Percentiles rank a stretch among this genome's conserved stretches.
These are phyloP conservation scores for Poeciliopsis infans DNA, from an alignment of 2,797 vertebrate species.

Conservation along the genomic window DNA sequence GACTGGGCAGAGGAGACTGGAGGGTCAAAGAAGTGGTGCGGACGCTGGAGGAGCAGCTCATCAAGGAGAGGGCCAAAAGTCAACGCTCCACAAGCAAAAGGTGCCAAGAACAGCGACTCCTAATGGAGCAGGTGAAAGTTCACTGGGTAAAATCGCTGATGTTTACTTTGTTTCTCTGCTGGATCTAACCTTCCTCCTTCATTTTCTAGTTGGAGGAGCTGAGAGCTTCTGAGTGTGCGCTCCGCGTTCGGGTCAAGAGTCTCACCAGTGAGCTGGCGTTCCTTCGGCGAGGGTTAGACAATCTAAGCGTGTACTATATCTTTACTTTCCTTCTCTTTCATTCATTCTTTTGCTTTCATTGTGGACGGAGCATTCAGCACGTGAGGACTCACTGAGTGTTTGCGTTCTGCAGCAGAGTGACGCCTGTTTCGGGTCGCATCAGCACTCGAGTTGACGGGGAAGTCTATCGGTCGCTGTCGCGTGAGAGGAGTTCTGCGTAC, in stretches of 20 bases:
- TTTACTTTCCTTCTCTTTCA: constrained; percentile 51
- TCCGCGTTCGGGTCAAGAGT: constrained; percentile 86
- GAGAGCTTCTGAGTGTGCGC: constrained; percentile 83
- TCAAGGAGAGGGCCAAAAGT: constrained; percentile 84
- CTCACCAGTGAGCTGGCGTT: constrained; percentile 86
- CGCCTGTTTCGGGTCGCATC: constrained; percentile 64
- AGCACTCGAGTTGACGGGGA: constrained; percentile 71
- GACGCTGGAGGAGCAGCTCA: constrained; percentile 86
- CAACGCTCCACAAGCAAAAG: constrained; percentile 80
- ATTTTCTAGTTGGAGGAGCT: constrained; percentile 85
- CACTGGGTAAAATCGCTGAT: background rate
- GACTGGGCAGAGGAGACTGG: constrained; percentile 76
- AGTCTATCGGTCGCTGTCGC: constrained; percentile 79
- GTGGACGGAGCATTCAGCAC: background rate
- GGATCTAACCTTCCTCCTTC: constrained; percentile 16
- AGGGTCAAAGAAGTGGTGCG: constrained; percentile 80
- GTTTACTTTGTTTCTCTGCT: background rate
- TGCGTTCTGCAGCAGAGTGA: constrained; percentile 69
- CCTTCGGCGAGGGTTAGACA: constrained; percentile 86
- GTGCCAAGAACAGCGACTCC: constrained; percentile 84
- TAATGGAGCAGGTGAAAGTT: constrained; percentile 85
- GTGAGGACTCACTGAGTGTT: background rate
- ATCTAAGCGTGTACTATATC: constrained; percentile 66
- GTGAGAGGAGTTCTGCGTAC: constrained; percentile 68
- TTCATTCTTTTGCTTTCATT: constrained; percentile 9